These are phyloP conservation scores for Dendrocincla fuliginosa DNA, from an alignment of 2,797 vertebrate genomes.

Conservation along the genomic window DNA sequence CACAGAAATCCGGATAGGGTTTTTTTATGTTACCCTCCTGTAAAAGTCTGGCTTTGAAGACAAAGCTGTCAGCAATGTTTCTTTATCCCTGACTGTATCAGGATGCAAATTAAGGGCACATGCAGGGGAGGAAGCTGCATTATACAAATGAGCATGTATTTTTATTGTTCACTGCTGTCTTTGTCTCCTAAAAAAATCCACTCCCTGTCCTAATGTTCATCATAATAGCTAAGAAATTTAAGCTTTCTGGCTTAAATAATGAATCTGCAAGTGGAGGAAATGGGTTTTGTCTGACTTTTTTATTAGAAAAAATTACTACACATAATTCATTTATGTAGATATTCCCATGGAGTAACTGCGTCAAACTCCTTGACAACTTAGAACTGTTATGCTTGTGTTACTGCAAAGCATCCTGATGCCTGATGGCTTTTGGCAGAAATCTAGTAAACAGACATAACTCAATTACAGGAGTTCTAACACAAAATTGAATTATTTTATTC, in stretches of 20 bases:
- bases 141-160: background rate
- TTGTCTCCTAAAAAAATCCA: background rate
- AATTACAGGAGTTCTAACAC: constrained; percentile 5
- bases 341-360: background rate
- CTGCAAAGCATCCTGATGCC: background rate
- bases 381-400: background rate
- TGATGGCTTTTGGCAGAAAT: constrained; percentile 12
- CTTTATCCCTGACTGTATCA: background rate
- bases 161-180: background rate
- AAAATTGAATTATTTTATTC: constrained; percentile 10
- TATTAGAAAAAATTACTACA: background rate
- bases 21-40: background rate
- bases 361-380: background rate
- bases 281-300: constrained; percentile 2
- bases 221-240: background rate
- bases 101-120: background rate
- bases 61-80: background rate
- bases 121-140: background rate
- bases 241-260: background rate
- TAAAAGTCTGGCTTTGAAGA: background rate
- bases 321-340: constrained; percentile 17
- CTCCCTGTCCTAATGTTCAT: background rate
- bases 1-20: background rate
- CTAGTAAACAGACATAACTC: constrained; percentile 3
- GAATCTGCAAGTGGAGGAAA: background rate